Evolutionary conservation across 2,113 vertebrate genomes (phyloP), one percentile per base, ranked within the genome.

Genomic region (Zosterops hypoxanthus): DNA sequence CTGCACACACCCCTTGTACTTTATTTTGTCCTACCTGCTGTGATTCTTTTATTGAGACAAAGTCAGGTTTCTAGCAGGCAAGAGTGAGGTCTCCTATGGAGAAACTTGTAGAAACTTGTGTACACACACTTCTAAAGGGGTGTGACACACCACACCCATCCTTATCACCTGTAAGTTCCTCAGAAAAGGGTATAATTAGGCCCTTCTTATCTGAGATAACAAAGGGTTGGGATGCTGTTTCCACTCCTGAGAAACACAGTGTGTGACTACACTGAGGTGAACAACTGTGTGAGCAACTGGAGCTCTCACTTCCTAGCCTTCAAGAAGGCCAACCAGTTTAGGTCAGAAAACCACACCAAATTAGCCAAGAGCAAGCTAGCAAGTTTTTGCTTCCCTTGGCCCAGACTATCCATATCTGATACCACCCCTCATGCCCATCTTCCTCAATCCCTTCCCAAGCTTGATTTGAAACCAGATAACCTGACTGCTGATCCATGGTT

Each of bases 371-470:
- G 33, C 59, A 72, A 80, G 16, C n/a, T 61, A 65, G 33, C 42
- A 90, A 63, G 49, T 49, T 14, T 80, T 88, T 77, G 14, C 25
- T 14, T 81, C 13, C 7, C 22, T 69, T 77, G 55, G 50, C 23
- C 19, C n/a, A 69, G 31, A 15, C 22, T 60, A 4, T 82, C 46
- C 22, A 2, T 46, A n/a, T 26, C 34, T 26, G 4, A 1, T 76
- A 31, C 36, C 14, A 55, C 5, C 7, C 9, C 14, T 78, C 33
- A n/a, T 83, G 12, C 24, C 14, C 0, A 0, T 81, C n/a, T 73
- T 73, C 41, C 42, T 65, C 17, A n/a, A 82, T 6, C 13, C 33
- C 12, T 57, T 9, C 24, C 9, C 16, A 56, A n/a, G 21, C 33
- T 60, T 65, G 17, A 44, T 69, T 80, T 73, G 36, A 83, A 91